Conservation (phyloP, 2,888 invertebrate species). For the Clepsis dumicolana region DNA sequence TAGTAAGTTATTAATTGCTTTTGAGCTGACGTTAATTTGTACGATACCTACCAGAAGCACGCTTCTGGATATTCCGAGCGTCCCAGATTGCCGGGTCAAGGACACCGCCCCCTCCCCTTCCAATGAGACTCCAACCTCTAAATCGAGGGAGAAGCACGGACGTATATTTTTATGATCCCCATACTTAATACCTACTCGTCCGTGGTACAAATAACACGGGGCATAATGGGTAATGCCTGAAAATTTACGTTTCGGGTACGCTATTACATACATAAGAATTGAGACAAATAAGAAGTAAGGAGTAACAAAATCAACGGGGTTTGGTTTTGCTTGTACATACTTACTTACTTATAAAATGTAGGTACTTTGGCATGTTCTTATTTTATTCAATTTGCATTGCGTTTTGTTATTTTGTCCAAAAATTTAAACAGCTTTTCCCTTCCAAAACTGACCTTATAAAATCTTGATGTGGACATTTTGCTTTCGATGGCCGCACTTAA, state of each 20-base stretch:
- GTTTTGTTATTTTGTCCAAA: too few relatives aligned
- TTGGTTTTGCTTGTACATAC: background rate
- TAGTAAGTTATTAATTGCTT: slow-evolving; percentile 10
- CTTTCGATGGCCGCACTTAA: background rate
- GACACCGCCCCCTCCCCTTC: slow-evolving; percentile 43
- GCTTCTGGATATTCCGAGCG: slow-evolving; percentile 36
- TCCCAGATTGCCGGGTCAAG: slow-evolving; percentile 53
- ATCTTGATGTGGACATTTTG: background rate
- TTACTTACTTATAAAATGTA: too few relatives aligned
- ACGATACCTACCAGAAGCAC: slow-evolving; percentile 34
- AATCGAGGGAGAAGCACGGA: slow-evolving; percentile 56
- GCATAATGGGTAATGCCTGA: slow-evolving; percentile 5
- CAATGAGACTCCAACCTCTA: slow-evolving; percentile 46
- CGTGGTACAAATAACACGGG: slow-evolving; percentile 28
- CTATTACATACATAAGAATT: background rate
- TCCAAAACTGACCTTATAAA: background rate
- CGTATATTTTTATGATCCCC: slow-evolving; percentile 48
- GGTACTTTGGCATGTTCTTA: too few relatives aligned
- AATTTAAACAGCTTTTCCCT: background rate
- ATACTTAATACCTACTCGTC: slow-evolving; percentile 35
- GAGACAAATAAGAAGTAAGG: background rate
- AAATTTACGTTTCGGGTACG: slow-evolving; percentile 6
- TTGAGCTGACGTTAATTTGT: slow-evolving; percentile 27
- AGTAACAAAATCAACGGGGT: background rate
- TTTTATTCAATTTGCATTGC: background rate